phyloP scores from a whole-genome alignment of 2,113 vertebrate species.

The Crotalus helleri region DNA sequence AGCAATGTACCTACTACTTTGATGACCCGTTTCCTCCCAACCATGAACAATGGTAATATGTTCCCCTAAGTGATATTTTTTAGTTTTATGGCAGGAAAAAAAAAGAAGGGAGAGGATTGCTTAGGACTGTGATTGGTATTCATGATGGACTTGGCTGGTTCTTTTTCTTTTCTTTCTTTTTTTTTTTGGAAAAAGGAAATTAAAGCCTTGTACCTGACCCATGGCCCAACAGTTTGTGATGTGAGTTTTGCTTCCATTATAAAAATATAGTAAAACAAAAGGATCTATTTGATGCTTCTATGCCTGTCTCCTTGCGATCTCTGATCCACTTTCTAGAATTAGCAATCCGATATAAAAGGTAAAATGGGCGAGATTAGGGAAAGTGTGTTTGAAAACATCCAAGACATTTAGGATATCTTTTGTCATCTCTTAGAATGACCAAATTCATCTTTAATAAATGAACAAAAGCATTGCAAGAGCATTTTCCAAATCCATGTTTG shows the following conservation, averaged over 20 bases:
- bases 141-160: neutral
- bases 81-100: neutral
- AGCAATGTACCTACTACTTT: slow-evolving; percentile 15
- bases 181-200: neutral
- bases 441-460: slow-evolving; percentile 19
- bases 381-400: slow-evolving; percentile 8
- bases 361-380: neutral
- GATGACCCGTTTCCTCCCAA: neutral
- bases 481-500: neutral
- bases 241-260: slow-evolving; percentile 25
- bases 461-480: neutral
- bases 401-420: slow-evolving; percentile 7
- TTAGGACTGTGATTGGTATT: neutral
- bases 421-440: slow-evolving; percentile 2
- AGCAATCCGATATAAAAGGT: neutral
- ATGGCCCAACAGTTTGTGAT: slow-evolving; percentile 14
- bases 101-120: neutral
- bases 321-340: neutral
- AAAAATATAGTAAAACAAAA: slow-evolving; percentile 23
- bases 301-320: slow-evolving; percentile 9
- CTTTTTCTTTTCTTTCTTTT: neutral
- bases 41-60: neutral
- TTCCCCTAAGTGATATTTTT: neutral
- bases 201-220: slow-evolving; percentile 5
- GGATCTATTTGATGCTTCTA: neutral